Base-by-base conservation (phyloP, 2,888 invertebrate species). In the Ormyrus labotus region DNA sequence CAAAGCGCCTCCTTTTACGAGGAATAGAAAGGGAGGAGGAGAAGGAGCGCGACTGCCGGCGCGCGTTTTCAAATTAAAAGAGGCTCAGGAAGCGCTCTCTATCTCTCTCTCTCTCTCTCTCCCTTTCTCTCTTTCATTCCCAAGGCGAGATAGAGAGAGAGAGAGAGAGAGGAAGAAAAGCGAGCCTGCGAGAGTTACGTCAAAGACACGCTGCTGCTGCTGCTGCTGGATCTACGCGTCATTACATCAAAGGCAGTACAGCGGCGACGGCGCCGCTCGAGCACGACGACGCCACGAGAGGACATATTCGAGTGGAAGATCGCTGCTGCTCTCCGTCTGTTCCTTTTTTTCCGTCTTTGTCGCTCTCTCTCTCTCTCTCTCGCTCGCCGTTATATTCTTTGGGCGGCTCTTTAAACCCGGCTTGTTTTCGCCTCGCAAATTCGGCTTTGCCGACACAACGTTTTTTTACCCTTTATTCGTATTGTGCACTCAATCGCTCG, bases 51-150 rank as follows among this genome's bases (percentile, higher is more conserved):
- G 34, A 34, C 57, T 50, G 65, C 11, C 6, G 50, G 10, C 13
- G 48, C 50, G 69, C 57, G 60, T 73, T 75, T 74, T 74, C 68
- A 78, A 78, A 81, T 81, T 78, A 78, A 81, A 78, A 81, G 71
- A 70, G 76, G 34, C 61, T 68, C 71, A 57, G 72, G 57, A 50
- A 34, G 60, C 4, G 6, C 48, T 19, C 45, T 7, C 51, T 45
- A 45, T 47, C 2, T 34, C 2, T 34, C 34, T 34, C 63, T 72
- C 34, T 67, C 51, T 45, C 50, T 13, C 58, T 64, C 48, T 47
- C 65, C 70, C 55, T 57, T 9, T 67, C 51, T 60, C 50, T 6
- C 70, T 70, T 57, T 64, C 58, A 53, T 57, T 65, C 55, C 47
- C 65, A 34, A 61, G 57, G 60, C 60, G 6, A 34, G 34, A 34